Evolutionary conservation across 2,888 invertebrate species (phyloP).

Genomic region (Microplitis manilae): DNA sequence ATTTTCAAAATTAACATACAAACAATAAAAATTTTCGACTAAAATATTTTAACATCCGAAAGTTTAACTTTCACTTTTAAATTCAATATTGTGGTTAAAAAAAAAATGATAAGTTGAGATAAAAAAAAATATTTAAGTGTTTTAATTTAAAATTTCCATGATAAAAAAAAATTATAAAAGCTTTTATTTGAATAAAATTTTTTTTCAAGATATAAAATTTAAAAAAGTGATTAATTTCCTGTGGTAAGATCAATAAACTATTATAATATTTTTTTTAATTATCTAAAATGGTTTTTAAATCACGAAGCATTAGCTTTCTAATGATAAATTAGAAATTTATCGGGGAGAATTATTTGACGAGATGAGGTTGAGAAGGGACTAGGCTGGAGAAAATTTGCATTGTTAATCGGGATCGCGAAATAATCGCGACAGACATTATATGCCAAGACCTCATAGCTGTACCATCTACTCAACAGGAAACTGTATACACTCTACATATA

Average conservation of each 20-base stretch:
- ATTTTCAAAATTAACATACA: no score
- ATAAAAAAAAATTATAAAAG: no score
- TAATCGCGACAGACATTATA: constrained; percentile 51
- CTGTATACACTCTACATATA: not conserved
- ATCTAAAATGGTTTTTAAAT: constrained; percentile 10
- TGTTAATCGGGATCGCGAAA: constrained; percentile 63
- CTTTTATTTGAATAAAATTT: no score
- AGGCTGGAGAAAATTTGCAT: constrained; percentile 57
- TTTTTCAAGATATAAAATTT: no score
- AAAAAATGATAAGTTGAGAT: no score
- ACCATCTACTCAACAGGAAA: not conserved
- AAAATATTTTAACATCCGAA: no score
- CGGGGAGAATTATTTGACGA: constrained; percentile 31
- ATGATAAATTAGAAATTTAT: constrained; percentile 41
- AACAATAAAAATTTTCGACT: no score
- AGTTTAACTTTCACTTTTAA: no score
- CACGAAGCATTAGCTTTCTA: constrained; percentile 58
- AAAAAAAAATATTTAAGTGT: no score
- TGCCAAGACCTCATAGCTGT: not conserved
- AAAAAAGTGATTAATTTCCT: not conserved
- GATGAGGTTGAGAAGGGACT: constrained; percentile 48
- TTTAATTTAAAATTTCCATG: no score
- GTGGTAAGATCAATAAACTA: not conserved
- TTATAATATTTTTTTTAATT: not conserved
- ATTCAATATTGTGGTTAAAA: no score